Percentiles rank a stretch among this genome's conserved stretches.
These are phyloP conservation scores for Cotesia glomerata DNA, from an alignment of 1,140 invertebrate species.

Conservation along the genomic window DNA sequence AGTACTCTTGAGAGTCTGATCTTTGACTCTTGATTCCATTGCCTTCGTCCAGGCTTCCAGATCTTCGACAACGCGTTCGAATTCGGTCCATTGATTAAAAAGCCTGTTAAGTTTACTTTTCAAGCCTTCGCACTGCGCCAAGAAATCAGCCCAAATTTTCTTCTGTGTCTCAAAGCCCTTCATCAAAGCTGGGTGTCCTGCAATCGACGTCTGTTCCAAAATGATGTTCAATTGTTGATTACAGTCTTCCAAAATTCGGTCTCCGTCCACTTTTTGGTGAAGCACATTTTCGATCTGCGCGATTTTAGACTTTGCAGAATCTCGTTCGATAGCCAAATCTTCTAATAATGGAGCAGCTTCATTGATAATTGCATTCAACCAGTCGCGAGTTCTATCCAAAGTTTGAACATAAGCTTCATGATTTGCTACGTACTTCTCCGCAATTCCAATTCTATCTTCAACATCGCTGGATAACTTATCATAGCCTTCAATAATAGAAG, in stretches of 20 bases:
- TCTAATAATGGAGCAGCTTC: constrained; percentile 73
- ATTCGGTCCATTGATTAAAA: constrained; percentile 79
- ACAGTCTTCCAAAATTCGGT: constrained; percentile 74
- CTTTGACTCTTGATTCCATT: constrained; percentile 84
- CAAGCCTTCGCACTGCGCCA: constrained; percentile 72
- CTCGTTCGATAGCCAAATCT: constrained; percentile 74
- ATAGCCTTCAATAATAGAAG: constrained; percentile 74
- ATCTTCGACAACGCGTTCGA: constrained; percentile 77
- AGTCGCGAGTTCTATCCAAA: constrained; percentile 76
- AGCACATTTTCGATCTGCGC: constrained; percentile 77
- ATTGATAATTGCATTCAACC: constrained; percentile 74
- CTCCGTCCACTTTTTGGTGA: constrained; percentile 74
- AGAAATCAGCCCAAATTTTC: constrained; percentile 78
- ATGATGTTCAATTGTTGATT: constrained; percentile 75
- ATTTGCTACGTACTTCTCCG: constrained; percentile 77
- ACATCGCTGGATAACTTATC: constrained; percentile 72
- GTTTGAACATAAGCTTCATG: constrained; percentile 84
- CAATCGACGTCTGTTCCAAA: constrained; percentile 77
- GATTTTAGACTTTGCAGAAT: constrained; percentile 77
- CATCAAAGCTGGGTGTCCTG: constrained; percentile 77
- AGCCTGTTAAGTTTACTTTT: constrained; percentile 74
- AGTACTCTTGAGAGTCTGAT: constrained; percentile 87
- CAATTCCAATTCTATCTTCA: constrained; percentile 70
- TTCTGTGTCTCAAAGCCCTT: constrained; percentile 79
- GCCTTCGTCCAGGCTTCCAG: constrained; percentile 84